Evolutionary conservation across 2,888 invertebrate genomes (phyloP), one percentile per base, ranked within the genome.

Genomic region (Candidula unifasciata): DNA sequence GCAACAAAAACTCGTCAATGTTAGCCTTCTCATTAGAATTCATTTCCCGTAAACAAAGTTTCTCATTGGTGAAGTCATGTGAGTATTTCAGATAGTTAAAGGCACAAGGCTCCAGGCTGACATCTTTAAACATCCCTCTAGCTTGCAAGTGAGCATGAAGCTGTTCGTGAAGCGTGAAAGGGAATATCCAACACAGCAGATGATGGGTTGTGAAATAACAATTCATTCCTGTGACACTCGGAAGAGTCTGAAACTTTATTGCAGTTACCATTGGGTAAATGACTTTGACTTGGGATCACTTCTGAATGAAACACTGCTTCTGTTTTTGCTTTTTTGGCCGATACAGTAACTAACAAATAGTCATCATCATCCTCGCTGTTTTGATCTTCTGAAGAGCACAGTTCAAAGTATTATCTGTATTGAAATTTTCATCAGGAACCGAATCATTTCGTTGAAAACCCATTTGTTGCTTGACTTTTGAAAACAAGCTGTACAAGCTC

Each of bases 321-420:
- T 66, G 44, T 30, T 24, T 21, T 54, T 27, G 21, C 16, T 18
- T 35, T 57, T 71, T 30, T 57, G 8, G 13, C 8, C 57, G 71
- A 35, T 30, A 33, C 27, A 44, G 44, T 21, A 27, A 82, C 71
- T 33, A 82, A 64, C 82, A 82, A 64, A 30, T 74, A 82, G 2
- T 73, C 81, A n/a, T 81, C 81, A 82, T 82, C 81, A 82, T 82
- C 60, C n/a, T 80, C 80, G 2, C 2, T 30, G 16, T 80, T 71
- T 68, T 37, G 21, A 30, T 37, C 44, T 44, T 44, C 16, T 66
- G 16, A 0, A 18, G 24, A 66, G 27, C 27, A n/a, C 60, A 57
- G 35, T 6, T 5, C 10, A 37, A 10, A 44, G n/a, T 80, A 57
- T 10, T 21, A 35, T 16, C 8, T 10, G 10, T 10, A 54, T 30